Evolutionary conservation across 1,140 invertebrate species (phyloP), one percentile per base, ranked within the genome.

Genomic region (Spodoptera frugiperda): DNA sequence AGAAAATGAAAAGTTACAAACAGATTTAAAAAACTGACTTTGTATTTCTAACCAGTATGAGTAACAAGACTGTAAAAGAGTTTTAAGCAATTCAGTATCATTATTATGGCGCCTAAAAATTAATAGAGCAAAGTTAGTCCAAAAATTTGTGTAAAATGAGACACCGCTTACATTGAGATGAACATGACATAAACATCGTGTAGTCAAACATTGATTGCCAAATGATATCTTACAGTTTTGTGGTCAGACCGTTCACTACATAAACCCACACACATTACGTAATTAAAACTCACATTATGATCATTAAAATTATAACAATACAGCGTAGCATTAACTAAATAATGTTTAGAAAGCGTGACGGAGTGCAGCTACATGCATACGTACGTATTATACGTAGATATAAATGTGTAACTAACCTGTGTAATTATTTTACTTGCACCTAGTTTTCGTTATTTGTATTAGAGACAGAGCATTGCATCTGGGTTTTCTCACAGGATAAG

Each of bases 291-390:
- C 63, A 30, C 70, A 76, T 82, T 77, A 75, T 49, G 75, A 79
- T 83, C 63, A 79, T 77, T 78, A 81, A 83, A 75, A 78, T 80
- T 76, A 39, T 73, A 78, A 75, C 74, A 77, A 72, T 75, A 77
- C 75, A 83, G 77, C 79, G 73, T 81, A 79, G 78, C 72, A 78
- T 51, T 79, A 73, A 83, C 78, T 82, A 84, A 87, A 87, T 82
- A 86, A 83, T 83, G 84, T 72, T 81, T 86, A 90, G 89, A 90
- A 90, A 90, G 89, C 87, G 87, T 86, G 77, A 88, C 87, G 84
- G 46, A 70, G 51, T 25, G 9, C 79, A 51, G 21, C 44, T 48
- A 59, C 39, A 6, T 30, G 5, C 25, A 5, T 6, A 30, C 55
- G 25, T 15, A 17, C 11, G 33, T 70, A 71, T 15, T n/a, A 14